Base-by-base conservation (phyloP, 2,797 vertebrate genomes). In the Steatocranus sp. region DNA sequence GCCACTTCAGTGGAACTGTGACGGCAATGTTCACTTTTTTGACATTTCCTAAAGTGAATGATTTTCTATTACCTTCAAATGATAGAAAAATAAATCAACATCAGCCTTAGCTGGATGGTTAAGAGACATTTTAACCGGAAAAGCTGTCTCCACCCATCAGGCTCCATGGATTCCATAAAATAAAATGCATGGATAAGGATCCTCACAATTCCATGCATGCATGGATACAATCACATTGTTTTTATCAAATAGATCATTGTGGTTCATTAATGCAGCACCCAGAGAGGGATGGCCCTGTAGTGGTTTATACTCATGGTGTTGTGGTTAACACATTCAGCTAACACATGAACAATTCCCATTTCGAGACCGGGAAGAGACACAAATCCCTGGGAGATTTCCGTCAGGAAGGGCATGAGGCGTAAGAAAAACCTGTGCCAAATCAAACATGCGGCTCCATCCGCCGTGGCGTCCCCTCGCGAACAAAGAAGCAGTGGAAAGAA, bases 401-500 rank as follows among this genome's bases (percentile, higher is more conserved):
- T 68, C 63, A 68, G 63, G 63, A 68, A 43, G 38, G 63, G 63
- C 63, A 68, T 68, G 63, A 68, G 63, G 32, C 20, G 8, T 43
- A 17, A 68, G 38, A 68, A 68, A 68, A 68, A 68, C 20, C 63
- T 43, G 36, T 68, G 63, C 36, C 8, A 68, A 68, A 25, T 68
- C 36, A 68, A 68, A 68, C 20, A 68, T 43, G 63, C 14, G 20
- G 36, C 20, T 43, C 36, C 63, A 68, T 68, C 20, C 20, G 8
- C 63, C 9, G 14, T 43, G 63, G 63, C 0, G 2, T 43, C 38
- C 14, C 38, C 34, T 25, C 2, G 20, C 20, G 0, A 68, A 68
- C 63, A 43, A 68, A 25, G 38, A 43, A 17, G 63, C 20, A 68
- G 20, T 10, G 38, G 38, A 43, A 43, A 68, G 63, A 25, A 43